Evolutionary conservation across 1,140 invertebrate genomes (phyloP), one percentile per base, ranked within the genome.

Genomic region (Pogonognathellus flavescens): DNA sequence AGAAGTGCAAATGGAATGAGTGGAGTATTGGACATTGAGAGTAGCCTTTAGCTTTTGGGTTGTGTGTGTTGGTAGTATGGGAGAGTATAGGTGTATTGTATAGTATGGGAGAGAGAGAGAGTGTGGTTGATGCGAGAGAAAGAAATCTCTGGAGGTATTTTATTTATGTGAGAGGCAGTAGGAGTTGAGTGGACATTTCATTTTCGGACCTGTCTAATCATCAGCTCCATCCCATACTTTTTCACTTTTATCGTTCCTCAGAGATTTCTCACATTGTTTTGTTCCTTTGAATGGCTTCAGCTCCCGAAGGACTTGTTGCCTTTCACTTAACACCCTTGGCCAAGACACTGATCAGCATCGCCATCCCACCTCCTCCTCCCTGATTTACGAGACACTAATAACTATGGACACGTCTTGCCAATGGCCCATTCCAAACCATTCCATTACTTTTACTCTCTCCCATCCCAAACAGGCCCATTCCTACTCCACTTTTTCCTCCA

Each of bases 341-440:
- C 83, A 84, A 84, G 83, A 84, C 57, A 84, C 82, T 82, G 81
- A 86, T 86, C 80, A 83, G 66, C 62, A 70, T 81, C 59, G 49
- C 57, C 57, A 57, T 84, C 70, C 80, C 62, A 66, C 62, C 66
- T 72, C 66, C 66, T 72, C 66, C 66, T 72, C 66, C 83, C 86
- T 88, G 88, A 88, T 88, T 88, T 88, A 88, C 84, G 88, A 85
- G 88, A 88, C 88, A 88, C 88, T 88, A 88, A 88, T 88, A 85
- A 88, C 86, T 83, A 84, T 85, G 70, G 87, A 85, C 85, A 83
- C 80, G 86, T 85, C 80, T 83, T 53, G 59, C 59, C 62, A 86
- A 86, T 84, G 57, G 87, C 49, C 87, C 80, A 85, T 86, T 85
- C 82, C 53, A 31, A 14, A 57, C 84, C 81, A 81, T 81, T 60